Percentiles rank a stretch among this genome's conserved stretches.
Evolutionary conservation across 2,113 vertebrate genomes (phyloP).

Genomic region (Leiothrix lutea): DNA sequence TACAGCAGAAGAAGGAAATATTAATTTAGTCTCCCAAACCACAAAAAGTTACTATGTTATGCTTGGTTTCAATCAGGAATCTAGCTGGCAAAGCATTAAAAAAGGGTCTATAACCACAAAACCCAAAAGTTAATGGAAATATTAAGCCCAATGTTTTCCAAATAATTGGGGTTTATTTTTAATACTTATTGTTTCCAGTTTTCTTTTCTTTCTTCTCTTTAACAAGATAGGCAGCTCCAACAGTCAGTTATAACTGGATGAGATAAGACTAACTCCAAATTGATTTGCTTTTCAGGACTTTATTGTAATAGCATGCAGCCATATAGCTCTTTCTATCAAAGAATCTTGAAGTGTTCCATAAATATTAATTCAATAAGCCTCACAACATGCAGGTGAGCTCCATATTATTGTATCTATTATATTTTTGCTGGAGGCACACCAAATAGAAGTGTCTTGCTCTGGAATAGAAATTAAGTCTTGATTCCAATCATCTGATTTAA

Average conservation of each 20-base stretch:
- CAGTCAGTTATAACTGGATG: not conserved
- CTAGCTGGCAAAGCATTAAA: not conserved
- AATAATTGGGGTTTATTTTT: not conserved
- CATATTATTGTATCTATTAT: not conserved
- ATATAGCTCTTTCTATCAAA: constrained; percentile 17
- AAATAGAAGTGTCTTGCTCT: constrained; percentile 9
- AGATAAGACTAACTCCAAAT: not conserved
- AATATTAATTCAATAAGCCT: constrained; percentile 45
- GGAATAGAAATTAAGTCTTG: constrained; percentile 8
- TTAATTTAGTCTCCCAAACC: not conserved
- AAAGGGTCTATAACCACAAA: not conserved
- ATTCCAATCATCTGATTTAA: not conserved
- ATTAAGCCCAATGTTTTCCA: not conserved
- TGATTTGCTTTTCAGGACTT: constrained; percentile 16
- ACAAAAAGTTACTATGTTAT: not conserved
- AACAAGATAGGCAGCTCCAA: not conserved
- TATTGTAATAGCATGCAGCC: not conserved
- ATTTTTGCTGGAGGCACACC: constrained; percentile 28
- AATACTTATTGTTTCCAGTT: not conserved
- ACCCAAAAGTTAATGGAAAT: not conserved
- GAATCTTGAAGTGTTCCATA: constrained; percentile 24
- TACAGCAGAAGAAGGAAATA: not conserved
- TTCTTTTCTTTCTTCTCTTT: not conserved
- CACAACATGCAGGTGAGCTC: not conserved
- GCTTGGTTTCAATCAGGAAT: not conserved